phyloP scores from a whole-genome alignment of 1,140 invertebrate species.

The Drosophila guanche region DNA sequence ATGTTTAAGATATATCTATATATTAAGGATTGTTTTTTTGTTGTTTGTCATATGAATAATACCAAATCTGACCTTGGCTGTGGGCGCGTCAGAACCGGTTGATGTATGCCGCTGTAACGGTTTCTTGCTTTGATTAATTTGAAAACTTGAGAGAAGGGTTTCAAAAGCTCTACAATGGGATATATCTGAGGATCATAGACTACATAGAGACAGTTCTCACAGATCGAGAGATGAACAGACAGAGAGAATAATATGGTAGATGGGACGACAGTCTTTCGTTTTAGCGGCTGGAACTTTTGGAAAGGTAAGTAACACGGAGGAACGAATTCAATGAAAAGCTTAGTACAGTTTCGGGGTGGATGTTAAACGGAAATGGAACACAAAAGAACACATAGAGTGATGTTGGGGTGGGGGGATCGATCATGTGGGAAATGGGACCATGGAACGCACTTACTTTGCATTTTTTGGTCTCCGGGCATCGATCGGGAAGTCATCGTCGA shows the following conservation, averaged over 20 bases:
- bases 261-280: background rate
- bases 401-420: background rate
- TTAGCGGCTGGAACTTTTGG: conserved; percentile 1
- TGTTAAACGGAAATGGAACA: conserved; percentile 28
- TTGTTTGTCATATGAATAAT: conserved; percentile 22
- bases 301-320: conserved; percentile 18
- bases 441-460: conserved; percentile 90
- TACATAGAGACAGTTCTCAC: conserved; percentile 10
- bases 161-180: background rate
- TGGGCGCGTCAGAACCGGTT: conserved; percentile 72
- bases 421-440: conserved; percentile 7
- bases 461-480: conserved; percentile 88
- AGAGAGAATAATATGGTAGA: background rate
- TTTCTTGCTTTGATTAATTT: conserved; percentile 64
- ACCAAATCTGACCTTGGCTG: conserved; percentile 82
- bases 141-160: conserved; percentile 5
- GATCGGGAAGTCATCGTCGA: conserved; percentile 84
- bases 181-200: conserved; percentile 3
- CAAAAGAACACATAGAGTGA: conserved; percentile 25
- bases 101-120: conserved; percentile 80
- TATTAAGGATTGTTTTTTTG: conserved; percentile 13
- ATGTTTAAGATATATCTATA: background rate
- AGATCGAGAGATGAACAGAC: background rate
- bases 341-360: background rate
- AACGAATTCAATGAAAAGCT: conserved; percentile 15